phyloP scores from a whole-genome alignment of 2,888 invertebrate species.

The Choristoneura rosaceana region DNA sequence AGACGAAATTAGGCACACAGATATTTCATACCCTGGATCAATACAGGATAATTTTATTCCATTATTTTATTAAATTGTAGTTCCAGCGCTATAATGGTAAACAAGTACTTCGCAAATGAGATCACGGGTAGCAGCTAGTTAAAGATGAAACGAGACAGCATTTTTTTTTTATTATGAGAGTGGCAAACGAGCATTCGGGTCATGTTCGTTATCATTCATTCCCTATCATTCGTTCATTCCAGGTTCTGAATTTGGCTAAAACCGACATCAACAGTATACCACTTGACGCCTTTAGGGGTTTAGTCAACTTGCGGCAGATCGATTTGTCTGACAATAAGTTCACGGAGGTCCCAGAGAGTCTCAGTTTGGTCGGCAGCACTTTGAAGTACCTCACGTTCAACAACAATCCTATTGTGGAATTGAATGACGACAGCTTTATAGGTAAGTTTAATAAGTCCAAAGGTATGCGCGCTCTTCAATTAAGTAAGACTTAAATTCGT shows the following conservation, averaged over 20 bases:
- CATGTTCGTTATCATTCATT: constrained; percentile 26
- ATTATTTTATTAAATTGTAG: too few relatives aligned
- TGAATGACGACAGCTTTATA: constrained; percentile 86
- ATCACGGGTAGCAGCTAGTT: too few relatives aligned
- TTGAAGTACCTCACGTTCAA: constrained; percentile 86
- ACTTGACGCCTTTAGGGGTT: constrained; percentile 78
- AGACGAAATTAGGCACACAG: too few relatives aligned
- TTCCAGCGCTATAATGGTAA: too few relatives aligned
- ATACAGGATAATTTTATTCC: too few relatives aligned
- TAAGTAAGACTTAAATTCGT: not conserved
- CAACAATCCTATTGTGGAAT: constrained; percentile 85
- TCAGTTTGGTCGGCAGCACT: constrained; percentile 81
- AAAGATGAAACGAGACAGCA: not conserved
- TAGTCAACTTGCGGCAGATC: constrained; percentile 81
- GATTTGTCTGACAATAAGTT: constrained; percentile 87
- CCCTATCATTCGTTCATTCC: too few relatives aligned
- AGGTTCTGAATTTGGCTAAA: constrained; percentile 85
- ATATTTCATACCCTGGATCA: too few relatives aligned
- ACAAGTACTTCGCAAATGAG: too few relatives aligned
- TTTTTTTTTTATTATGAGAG: too few relatives aligned
- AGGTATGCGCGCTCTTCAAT: not conserved
- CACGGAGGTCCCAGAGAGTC: constrained; percentile 84
- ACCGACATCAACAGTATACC: constrained; percentile 86
- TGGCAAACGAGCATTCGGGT: too few relatives aligned
- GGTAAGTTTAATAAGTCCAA: constrained; percentile 61